A percentile compares a stretch with the other conserved stretches of the same genome.
phyloP scores from a whole-genome alignment of 2,797 vertebrate species.

The Sebastes steindachneri region DNA sequence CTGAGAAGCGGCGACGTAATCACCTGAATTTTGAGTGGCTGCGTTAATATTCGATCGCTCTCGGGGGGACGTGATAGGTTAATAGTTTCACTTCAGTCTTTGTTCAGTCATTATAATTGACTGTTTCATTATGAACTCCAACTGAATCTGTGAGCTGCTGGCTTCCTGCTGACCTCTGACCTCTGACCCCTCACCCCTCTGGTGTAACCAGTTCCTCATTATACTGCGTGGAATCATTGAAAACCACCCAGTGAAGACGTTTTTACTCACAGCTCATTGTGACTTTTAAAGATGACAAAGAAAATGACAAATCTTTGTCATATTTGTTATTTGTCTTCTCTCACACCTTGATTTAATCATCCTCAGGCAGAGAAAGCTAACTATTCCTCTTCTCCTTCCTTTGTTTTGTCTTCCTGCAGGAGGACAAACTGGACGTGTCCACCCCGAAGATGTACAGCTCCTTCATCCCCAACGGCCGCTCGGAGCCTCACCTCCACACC shows the following conservation, averaged over 20 bases:
- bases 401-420: conserved; percentile 39
- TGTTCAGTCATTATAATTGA: not conserved
- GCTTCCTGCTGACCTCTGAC: conserved; percentile 13
- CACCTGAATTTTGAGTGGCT: conserved; percentile 25
- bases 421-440: conserved; percentile 74
- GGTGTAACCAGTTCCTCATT: not conserved
- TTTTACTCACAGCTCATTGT: no score
- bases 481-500: conserved; percentile 44
- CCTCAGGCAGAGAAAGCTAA: not conserved
- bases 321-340: not conserved
- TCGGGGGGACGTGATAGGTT: not conserved
- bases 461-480: conserved; percentile 73
- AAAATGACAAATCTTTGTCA: not conserved
- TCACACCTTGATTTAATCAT: not conserved
- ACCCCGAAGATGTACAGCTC: conserved; percentile 82
- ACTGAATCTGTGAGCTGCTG: no score
- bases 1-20: not conserved
- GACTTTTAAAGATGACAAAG: no score
- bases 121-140: conserved; percentile 19
- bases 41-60: conserved; percentile 20
- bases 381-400: not conserved
- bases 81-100: conserved; percentile 7
- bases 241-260: not conserved
- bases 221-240: not conserved
- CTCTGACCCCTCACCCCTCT: conserved; percentile 23